Conservation (phyloP, 92 coral and sea anemone species). For the Epizoanthus fatuus region DNA sequence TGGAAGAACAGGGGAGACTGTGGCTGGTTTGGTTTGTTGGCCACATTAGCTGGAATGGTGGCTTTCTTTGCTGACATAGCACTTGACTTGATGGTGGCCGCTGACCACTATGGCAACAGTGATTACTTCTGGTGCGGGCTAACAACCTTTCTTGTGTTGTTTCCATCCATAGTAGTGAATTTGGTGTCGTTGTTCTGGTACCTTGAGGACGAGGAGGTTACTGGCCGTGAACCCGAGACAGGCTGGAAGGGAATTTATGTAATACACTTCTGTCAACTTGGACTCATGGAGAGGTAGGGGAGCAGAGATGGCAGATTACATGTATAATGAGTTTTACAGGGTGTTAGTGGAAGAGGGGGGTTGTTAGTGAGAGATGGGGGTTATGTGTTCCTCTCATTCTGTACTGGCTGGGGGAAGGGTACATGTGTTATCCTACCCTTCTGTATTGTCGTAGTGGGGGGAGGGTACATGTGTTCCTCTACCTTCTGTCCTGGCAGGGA, state of each 20-base stretch:
- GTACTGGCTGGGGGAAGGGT: too few species aligned
- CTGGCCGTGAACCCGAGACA: constrained; percentile 62
- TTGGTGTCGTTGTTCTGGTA: constrained; percentile 87
- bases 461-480: too few species aligned
- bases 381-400: neutral
- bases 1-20: constrained; percentile 84
- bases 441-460: too few species aligned
- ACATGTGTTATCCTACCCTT: too few species aligned
- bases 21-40: constrained; percentile 77
- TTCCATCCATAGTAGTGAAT: constrained; percentile 77
- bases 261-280: constrained; percentile 75
- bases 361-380: too few species aligned
- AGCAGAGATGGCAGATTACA: too few species aligned
- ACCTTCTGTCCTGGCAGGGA: too few species aligned
- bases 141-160: constrained; percentile 70
- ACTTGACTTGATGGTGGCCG: constrained; percentile 87
- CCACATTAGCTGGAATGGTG: constrained; percentile 64
- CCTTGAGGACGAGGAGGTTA: constrained; percentile 72
- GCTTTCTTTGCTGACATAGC: constrained; percentile 89
- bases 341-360: too few species aligned
- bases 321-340: neutral
- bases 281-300: constrained; percentile 81
- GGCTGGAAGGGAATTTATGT: constrained; percentile 75
- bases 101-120: constrained; percentile 73
- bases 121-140: constrained; percentile 82